These are phyloP conservation scores for Pinctada fucata DNA, from an alignment of 2,888 invertebrate genomes.

Conservation along the genomic window DNA sequence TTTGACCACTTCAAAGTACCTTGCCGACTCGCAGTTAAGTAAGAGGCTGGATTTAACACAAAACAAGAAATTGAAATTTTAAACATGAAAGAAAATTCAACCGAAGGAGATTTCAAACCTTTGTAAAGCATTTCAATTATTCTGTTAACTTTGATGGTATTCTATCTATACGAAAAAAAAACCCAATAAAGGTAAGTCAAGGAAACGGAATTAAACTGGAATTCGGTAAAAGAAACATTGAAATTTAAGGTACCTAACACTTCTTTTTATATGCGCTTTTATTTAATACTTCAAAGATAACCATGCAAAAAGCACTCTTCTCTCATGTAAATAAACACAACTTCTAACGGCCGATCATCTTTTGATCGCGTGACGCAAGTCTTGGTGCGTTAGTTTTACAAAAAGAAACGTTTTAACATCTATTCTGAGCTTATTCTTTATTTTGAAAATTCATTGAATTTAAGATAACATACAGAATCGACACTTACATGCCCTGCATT, in stretches of 20 bases:
- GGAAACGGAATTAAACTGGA: not conserved
- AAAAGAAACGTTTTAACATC: too few relatives aligned
- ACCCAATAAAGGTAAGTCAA: not conserved
- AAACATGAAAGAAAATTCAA: not conserved
- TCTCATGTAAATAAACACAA: too few relatives aligned
- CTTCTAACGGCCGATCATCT: too few relatives aligned
- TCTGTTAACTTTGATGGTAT: not conserved
- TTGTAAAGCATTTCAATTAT: not conserved
- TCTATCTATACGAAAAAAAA: not conserved
- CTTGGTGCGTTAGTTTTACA: too few relatives aligned
- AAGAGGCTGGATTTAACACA: not conserved
- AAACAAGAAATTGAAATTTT: not conserved
- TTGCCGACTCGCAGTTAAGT: not conserved
- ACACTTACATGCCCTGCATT: too few relatives aligned
- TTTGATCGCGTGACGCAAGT: too few relatives aligned
- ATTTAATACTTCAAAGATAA: not conserved
- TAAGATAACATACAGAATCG: too few relatives aligned
- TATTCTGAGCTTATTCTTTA: too few relatives aligned
- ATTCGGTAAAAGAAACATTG: too few relatives aligned
- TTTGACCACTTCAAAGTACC: conserved; percentile 8
- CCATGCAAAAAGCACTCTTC: not conserved
- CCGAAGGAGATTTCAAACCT: not conserved
- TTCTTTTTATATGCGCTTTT: not conserved
- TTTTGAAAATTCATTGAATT: too few relatives aligned
- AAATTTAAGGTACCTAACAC: too few relatives aligned